These are phyloP conservation scores for Epiperipatus broadwayi DNA, from an alignment of 2,888 invertebrate species.

Conservation along the genomic window DNA sequence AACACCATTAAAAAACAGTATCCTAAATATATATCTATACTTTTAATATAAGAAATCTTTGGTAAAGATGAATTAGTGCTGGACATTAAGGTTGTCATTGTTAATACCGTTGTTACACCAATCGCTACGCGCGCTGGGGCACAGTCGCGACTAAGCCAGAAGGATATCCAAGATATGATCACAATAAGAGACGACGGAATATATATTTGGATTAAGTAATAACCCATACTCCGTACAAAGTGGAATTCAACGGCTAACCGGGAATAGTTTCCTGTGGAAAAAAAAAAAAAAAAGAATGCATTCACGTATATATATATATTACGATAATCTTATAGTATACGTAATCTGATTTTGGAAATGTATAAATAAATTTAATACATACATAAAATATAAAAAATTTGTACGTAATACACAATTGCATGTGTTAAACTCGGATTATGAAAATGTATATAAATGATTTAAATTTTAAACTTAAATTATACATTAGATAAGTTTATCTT, in stretches of 20 bases:
- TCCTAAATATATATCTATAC: slow-evolving; percentile 88
- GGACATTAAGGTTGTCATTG: slow-evolving; percentile 94
- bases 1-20: slow-evolving; percentile 38
- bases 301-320: not conserved
- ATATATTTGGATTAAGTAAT: slow-evolving; percentile 95
- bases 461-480: too few relatives aligned
- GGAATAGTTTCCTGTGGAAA: slow-evolving; percentile 68
- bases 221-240: slow-evolving; percentile 92
- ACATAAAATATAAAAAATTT: not conserved
- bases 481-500: too few relatives aligned
- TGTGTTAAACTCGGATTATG: too few relatives aligned
- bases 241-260: slow-evolving; percentile 88
- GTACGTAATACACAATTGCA: too few relatives aligned
- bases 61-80: slow-evolving; percentile 89
- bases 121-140: slow-evolving; percentile 81
- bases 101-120: slow-evolving; percentile 85
- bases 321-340: not conserved
- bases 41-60: slow-evolving; percentile 93
- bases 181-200: slow-evolving; percentile 91
- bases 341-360: not conserved
- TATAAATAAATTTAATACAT: not conserved
- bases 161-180: slow-evolving; percentile 91
- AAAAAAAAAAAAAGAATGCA: not conserved
- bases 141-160: slow-evolving; percentile 86
- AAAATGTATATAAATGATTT: too few relatives aligned